These are phyloP conservation scores for Unio pictorum DNA, from an alignment of 2,888 invertebrate species.

Conservation along the genomic window DNA sequence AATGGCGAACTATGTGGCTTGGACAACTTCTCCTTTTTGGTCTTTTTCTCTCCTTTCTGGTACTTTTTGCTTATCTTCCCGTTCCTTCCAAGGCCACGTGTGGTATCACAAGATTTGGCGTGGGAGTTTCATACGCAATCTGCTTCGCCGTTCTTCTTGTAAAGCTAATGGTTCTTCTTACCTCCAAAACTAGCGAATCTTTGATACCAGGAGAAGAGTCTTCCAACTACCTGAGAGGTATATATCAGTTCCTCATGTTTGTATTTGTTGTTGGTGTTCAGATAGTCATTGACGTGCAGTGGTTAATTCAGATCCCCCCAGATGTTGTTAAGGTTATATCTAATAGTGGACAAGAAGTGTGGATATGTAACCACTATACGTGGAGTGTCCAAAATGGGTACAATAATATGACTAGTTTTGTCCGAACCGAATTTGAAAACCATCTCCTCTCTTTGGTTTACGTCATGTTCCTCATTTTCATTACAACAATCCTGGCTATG, in stretches of 20 bases:
- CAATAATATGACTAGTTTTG: constrained; percentile 51
- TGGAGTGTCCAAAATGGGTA: constrained; percentile 45
- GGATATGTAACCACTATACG: constrained; percentile 69
- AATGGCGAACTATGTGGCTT: constrained; percentile 69
- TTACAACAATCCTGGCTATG: constrained; percentile 87
- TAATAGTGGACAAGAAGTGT: constrained; percentile 51
- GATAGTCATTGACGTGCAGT: constrained; percentile 70
- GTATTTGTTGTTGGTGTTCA: constrained; percentile 90
- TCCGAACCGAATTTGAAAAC: constrained; percentile 65
- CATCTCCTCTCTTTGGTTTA: constrained; percentile 85
- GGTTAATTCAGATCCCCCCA: constrained; percentile 70
- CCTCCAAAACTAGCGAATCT: constrained; percentile 82
- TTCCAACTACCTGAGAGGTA: constrained; percentile 88
- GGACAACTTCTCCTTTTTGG: constrained; percentile 73
- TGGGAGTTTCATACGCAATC: constrained; percentile 77
- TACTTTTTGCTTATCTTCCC: constrained; percentile 71
- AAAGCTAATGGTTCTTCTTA: constrained; percentile 93
- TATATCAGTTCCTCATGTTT: constrained; percentile 89
- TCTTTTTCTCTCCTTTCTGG: constrained; percentile 70
- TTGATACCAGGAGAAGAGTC: constrained; percentile 70
- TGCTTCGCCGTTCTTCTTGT: constrained; percentile 93
- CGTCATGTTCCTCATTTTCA: constrained; percentile 86
- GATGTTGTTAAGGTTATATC: constrained; percentile 57
- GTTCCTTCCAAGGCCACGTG: constrained; percentile 71
- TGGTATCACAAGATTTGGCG: constrained; percentile 71